Base-by-base conservation (phyloP, 2,888 invertebrate genomes). In the Cepaea hortensis region DNA sequence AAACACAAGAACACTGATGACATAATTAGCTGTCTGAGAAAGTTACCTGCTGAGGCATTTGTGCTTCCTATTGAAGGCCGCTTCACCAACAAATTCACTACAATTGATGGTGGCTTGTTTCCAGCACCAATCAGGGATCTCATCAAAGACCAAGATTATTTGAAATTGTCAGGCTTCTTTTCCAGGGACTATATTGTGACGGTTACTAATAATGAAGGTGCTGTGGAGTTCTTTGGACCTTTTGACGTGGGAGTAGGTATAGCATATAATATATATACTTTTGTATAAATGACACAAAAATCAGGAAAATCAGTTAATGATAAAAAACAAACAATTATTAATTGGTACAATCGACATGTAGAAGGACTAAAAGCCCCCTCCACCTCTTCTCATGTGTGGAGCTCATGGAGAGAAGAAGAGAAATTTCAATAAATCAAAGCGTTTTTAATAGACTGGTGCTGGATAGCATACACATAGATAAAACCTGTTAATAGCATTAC, bases 171-270 rank as follows among this genome's bases (percentile, higher is more conserved):
- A 62, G 85, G 85, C 5, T 85, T 85, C 75, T 85, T 61, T 50
- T 13, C 5, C 18, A 80, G 73, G 50, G 46, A 72, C 20, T 85
- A 81, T 35, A 18, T 85, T 81, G 85, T 85, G 2, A 73, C 62
- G 1, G 7, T 85, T 15, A 81, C 75, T n/a, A 85, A 85, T 23
- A 85, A 85, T 81, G 85, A 85, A 62, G 85, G 85, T 73, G 80
- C 81, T 50, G 48, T 73, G 9, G 55, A 77, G 18, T 77, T 46
- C 79, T 35, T 72, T 73, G 85, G 85, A 48, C 35, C 81, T 7
- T 80, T 80, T 72, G n/a, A 75, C 23, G 46, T 70, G 46, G 68
- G 70, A n/a, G 50, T n/a, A 81, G 55, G 81, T 81, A 81, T 23
- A 70, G 4, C 7, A n/a, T n/a, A 55, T 11, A 55, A 55, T 9